Conservation (phyloP, 2,888 invertebrate species). For the Rhodophaea formosa region DNA sequence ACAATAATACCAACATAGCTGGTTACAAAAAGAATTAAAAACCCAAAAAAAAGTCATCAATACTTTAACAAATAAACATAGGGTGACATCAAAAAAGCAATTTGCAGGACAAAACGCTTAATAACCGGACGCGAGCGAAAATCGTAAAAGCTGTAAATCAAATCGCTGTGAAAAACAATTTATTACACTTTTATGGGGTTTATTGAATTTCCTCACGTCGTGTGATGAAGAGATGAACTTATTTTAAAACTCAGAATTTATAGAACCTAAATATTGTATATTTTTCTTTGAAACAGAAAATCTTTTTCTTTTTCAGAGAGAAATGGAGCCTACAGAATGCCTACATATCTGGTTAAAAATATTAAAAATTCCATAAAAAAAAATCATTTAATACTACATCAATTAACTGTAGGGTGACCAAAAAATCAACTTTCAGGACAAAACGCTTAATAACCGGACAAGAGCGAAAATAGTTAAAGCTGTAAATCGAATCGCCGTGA, state of each 20-base stretch:
- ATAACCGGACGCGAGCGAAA: conserved; percentile 24
- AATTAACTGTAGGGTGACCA: conserved; percentile 28
- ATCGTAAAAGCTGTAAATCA: conserved; percentile 6
- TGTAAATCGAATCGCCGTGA: neutral
- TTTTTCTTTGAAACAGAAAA: too few relatives aligned
- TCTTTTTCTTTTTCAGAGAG: too few relatives aligned
- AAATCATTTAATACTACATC: too few relatives aligned
- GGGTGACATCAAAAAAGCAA: conserved; percentile 52
- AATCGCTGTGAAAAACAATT: conserved; percentile 1
- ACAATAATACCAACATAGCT: too few relatives aligned
- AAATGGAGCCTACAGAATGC: too few relatives aligned
- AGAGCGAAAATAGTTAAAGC: neutral
- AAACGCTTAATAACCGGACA: conserved; percentile 37
- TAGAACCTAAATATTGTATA: too few relatives aligned
- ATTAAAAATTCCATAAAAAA: too few relatives aligned
- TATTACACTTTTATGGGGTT: neutral
- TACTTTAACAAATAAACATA: neutral
- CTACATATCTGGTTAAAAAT: too few relatives aligned
- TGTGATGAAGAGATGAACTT: too few relatives aligned
- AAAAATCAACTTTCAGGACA: conserved; percentile 59
- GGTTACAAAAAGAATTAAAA: neutral
- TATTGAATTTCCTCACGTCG: neutral
- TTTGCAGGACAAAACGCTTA: conserved; percentile 50
- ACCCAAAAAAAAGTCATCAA: neutral
- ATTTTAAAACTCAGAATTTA: too few relatives aligned